Percentiles rank a stretch among this genome's conserved stretches.
These are phyloP conservation scores for Anastatus disparis DNA, from an alignment of 1,140 invertebrate species.

Conservation along the genomic window DNA sequence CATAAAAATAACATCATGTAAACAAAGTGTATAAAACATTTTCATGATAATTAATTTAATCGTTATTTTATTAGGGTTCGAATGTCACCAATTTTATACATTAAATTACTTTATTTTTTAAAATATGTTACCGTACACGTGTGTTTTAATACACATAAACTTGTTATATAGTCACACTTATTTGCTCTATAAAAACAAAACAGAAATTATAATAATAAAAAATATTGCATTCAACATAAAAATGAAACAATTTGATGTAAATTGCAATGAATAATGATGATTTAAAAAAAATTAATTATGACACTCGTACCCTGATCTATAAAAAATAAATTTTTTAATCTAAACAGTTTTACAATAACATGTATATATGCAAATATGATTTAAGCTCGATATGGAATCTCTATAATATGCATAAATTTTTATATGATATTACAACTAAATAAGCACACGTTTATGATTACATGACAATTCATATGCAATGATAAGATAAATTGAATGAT, in stretches of 20 bases:
- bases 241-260: background rate
- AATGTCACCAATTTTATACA: too few relatives aligned
- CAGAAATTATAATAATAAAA: background rate
- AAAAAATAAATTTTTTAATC: background rate
- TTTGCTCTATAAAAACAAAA: background rate
- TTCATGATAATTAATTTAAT: too few relatives aligned
- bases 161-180: too few relatives aligned
- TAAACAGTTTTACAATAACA: background rate
- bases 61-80: too few relatives aligned
- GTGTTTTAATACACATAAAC: too few relatives aligned
- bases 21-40: too few relatives aligned
- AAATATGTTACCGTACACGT: too few relatives aligned
- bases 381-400: too few relatives aligned
- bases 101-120: too few relatives aligned
- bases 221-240: background rate
- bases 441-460: constrained; percentile 15
- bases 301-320: constrained; percentile 13
- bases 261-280: constrained; percentile 1
- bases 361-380: too few relatives aligned
- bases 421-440: constrained; percentile 2
- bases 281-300: constrained; percentile 13
- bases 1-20: too few relatives aligned
- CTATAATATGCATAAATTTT: background rate
- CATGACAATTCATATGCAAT: background rate
- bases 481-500: background rate